phyloP scores from a whole-genome alignment of 1,140 invertebrate species.

The Heliconius congener region DNA sequence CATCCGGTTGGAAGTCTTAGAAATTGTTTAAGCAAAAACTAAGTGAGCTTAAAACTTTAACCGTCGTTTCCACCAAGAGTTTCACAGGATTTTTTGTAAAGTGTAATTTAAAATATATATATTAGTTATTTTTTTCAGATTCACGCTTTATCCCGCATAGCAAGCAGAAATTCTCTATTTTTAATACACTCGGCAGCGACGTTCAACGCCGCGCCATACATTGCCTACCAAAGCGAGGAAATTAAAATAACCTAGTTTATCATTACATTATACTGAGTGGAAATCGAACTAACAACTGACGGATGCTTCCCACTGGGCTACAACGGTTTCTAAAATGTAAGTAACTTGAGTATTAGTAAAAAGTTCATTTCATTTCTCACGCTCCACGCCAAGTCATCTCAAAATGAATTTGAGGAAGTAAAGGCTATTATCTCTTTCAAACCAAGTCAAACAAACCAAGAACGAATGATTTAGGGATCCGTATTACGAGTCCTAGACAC shows the following conservation, averaged over 20 bases:
- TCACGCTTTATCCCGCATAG: no score
- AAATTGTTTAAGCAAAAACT: slow-evolving; percentile 23
- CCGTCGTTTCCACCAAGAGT: background rate
- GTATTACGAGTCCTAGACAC: slow-evolving; percentile 3
- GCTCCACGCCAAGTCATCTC: slow-evolving; percentile 60
- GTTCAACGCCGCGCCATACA: no score
- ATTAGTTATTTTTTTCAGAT: background rate
- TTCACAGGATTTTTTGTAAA: background rate
- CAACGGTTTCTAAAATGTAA: background rate
- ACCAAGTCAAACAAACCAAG: slow-evolving; percentile 69
- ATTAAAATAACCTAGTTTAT: no score
- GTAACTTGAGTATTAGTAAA: slow-evolving; percentile 25
- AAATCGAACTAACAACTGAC: no score
- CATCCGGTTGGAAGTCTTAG: slow-evolving; percentile 31
- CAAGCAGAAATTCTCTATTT: no score
- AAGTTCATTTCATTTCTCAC: slow-evolving; percentile 70
- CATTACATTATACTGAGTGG: no score
- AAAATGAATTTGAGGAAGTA: slow-evolving; percentile 72
- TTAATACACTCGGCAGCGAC: no score
- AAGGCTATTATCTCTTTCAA: slow-evolving; percentile 67
- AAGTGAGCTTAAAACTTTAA: background rate
- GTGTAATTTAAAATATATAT: background rate
- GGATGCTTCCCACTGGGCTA: no score
- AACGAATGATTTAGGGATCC: slow-evolving; percentile 42
- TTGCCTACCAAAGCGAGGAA: no score